These are phyloP conservation scores for Scotopteryx bipunctaria DNA, from an alignment of 2,888 invertebrate genomes.

Conservation along the genomic window DNA sequence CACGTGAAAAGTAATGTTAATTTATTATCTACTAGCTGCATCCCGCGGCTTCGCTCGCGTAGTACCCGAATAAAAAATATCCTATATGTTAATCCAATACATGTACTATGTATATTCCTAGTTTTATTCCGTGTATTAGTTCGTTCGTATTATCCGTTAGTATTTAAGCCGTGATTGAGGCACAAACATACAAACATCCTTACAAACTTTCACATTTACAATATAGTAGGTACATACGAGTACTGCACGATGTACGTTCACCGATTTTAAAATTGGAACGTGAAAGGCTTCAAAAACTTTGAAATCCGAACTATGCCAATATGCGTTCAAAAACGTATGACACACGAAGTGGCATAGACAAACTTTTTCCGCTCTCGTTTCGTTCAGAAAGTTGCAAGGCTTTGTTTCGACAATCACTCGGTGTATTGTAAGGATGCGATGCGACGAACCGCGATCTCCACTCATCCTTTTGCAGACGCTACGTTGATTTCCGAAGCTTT, in stretches of 20 bases:
- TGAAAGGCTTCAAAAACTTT: conserved; percentile 23
- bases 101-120: no score
- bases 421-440: conserved; percentile 79
- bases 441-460: conserved; percentile 54
- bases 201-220: background rate
- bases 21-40: no score
- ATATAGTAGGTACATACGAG: background rate
- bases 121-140: no score
- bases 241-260: background rate
- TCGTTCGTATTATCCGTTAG: no score
- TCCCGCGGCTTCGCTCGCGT: no score
- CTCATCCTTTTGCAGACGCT: conserved; percentile 72
- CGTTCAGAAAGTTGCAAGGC: conserved; percentile 63
- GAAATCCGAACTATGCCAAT: conserved; percentile 32
- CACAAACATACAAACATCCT: no score
- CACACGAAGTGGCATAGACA: conserved; percentile 54
- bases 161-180: no score
- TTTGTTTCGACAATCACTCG: conserved; percentile 77
- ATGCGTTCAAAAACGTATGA: conserved; percentile 48
- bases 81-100: no score
- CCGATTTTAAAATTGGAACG: conserved; percentile 15
- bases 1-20: no score
- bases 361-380: conserved; percentile 68
- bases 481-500: conserved; percentile 79
- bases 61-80: no score